These are phyloP conservation scores for Vanessa atalanta DNA, from an alignment of 1,140 invertebrate species.

Conservation along the genomic window DNA sequence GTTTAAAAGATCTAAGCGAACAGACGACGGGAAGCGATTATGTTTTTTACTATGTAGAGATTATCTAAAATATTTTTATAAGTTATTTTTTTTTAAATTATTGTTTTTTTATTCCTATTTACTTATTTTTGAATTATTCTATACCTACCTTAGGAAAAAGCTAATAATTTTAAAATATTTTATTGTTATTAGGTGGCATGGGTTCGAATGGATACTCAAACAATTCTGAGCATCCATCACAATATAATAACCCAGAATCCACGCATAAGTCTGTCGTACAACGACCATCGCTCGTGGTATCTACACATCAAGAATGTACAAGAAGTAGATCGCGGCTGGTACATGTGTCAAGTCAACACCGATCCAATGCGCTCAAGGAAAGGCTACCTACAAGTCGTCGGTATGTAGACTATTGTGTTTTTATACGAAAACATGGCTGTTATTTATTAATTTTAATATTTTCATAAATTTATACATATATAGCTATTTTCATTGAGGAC, in stretches of 20 bases:
- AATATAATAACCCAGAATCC: slow-evolving; percentile 94
- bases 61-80: no score
- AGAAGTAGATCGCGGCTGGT: slow-evolving; percentile 91
- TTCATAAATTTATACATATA: no score
- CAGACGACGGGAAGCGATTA: no score
- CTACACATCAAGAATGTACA: slow-evolving; percentile 91
- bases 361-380: slow-evolving; percentile 92
- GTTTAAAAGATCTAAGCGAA: no score
- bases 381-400: slow-evolving; percentile 93
- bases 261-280: slow-evolving; percentile 91
- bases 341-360: slow-evolving; percentile 92
- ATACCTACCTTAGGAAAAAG: no score
- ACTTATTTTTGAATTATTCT: no score
- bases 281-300: slow-evolving; percentile 94
- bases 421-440: not conserved
- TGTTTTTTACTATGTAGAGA: no score
- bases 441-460: no score
- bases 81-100: no score
- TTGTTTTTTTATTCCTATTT: no score
- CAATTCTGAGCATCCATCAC: slow-evolving; percentile 93
- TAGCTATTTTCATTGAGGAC: no score
- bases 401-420: slow-evolving; percentile 79
- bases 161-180: not conserved
- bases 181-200: slow-evolving; percentile 87
- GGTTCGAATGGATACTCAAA: slow-evolving; percentile 95